phyloP scores from a whole-genome alignment of 1,140 invertebrate species.

The Oncopeltus fasciatus region DNA sequence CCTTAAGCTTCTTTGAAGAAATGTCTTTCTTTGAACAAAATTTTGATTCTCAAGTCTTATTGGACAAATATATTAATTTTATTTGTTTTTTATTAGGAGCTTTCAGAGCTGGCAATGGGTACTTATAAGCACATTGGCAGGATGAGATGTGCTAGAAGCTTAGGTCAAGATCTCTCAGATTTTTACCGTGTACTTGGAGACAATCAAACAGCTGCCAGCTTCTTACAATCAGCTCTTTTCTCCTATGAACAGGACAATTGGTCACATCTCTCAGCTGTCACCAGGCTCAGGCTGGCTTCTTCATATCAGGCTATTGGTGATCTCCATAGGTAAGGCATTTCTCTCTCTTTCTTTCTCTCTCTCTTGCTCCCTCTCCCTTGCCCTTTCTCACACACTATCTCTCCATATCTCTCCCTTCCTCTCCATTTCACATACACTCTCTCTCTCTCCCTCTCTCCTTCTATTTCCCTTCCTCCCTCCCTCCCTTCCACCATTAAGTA shows the following conservation, averaged over 20 bases:
- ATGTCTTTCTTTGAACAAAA: no score
- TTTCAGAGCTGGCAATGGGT: constrained; percentile 88
- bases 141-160: constrained; percentile 64
- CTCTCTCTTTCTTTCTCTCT: background rate
- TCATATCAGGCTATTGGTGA: constrained; percentile 71
- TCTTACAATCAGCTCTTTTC: constrained; percentile 70
- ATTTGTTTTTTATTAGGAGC: no score
- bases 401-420: no score
- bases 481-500: no score
- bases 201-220: constrained; percentile 73
- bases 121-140: constrained; percentile 91
- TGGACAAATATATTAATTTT: no score
- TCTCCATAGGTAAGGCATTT: constrained; percentile 35
- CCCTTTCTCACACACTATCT: no score
- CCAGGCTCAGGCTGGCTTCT: constrained; percentile 65
- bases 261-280: constrained; percentile 63
- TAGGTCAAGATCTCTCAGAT: constrained; percentile 75
- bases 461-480: no score
- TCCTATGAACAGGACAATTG: constrained; percentile 79
- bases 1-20: no score
- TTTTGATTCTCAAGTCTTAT: no score
- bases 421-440: no score
- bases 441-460: no score
- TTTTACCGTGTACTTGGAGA: constrained; percentile 81
- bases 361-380: no score